phyloP scores from a whole-genome alignment of 2,113 vertebrate genomes.

The Sarotherodon lohbergeri region DNA sequence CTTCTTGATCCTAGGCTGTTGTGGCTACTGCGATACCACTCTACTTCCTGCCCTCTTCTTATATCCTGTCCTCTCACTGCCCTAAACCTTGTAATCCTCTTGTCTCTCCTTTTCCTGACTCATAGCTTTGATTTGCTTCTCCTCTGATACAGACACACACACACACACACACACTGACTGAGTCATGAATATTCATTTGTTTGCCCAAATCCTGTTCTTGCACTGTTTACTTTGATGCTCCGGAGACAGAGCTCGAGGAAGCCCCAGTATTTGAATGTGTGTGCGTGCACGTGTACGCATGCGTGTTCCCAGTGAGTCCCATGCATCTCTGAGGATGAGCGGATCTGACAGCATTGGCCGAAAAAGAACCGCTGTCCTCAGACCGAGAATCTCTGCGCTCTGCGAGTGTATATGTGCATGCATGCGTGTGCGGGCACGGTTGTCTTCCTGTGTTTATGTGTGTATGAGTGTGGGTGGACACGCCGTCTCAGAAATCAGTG shows the following conservation, averaged over 20 bases:
- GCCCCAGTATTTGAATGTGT: not conserved
- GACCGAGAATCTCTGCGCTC: slow-evolving; percentile 39
- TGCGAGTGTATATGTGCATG: not conserved
- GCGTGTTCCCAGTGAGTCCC: not conserved
- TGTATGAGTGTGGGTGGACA: not conserved
- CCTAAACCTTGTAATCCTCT: not conserved
- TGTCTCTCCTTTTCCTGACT: not conserved
- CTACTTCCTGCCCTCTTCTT: not conserved
- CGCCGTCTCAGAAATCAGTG: slow-evolving; percentile 35
- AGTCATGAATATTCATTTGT: slow-evolving; percentile 17
- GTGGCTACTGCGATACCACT: not conserved
- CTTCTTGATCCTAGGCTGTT: not conserved
- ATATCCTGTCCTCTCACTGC: not conserved
- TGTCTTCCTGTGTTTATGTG: not conserved
- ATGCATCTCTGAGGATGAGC: slow-evolving; percentile 51
- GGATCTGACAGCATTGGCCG: slow-evolving; percentile 60
- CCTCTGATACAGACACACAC: not conserved
- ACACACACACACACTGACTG: not conserved
- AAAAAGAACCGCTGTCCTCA: slow-evolving; percentile 59
- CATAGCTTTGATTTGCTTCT: slow-evolving; percentile 15
- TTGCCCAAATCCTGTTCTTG: not conserved
- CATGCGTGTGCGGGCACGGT: not conserved
- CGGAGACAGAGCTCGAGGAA: not conserved
- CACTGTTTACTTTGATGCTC: not conserved
- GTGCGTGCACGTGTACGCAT: not conserved